Evolutionary conservation across 2,797 vertebrate species (phyloP).

Genomic region (Gouania willdenowi): DNA sequence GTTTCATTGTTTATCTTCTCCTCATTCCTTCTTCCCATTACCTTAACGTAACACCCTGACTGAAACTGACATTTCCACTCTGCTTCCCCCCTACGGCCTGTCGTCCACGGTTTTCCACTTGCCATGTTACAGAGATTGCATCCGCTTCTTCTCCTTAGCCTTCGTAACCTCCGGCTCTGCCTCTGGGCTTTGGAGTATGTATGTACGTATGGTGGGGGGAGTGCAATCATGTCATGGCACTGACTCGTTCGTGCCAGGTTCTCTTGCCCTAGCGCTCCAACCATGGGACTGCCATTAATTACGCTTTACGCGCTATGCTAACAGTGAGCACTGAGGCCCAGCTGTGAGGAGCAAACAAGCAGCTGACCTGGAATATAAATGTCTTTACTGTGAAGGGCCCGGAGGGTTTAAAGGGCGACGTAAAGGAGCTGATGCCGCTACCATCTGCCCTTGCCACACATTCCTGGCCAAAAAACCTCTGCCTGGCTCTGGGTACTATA

Average conservation of each 20-base stretch:
- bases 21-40: conserved; percentile 3
- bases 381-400: conserved; percentile 31
- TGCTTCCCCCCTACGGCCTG: conserved; percentile 6
- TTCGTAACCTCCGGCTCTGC: conserved; percentile 11
- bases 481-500: not conserved
- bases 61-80: conserved; percentile 20
- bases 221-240: conserved; percentile 19
- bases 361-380: conserved; percentile 70
- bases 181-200: conserved; percentile 20
- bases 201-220: conserved; percentile 20
- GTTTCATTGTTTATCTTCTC: not conserved
- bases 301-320: conserved; percentile 32
- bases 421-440: conserved; percentile 15
- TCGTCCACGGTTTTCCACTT: conserved; percentile 11
- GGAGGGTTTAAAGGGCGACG: conserved; percentile 30
- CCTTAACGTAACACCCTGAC: conserved; percentile 9
- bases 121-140: conserved; percentile 13
- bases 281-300: conserved; percentile 39
- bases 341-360: conserved; percentile 52
- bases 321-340: conserved; percentile 37
- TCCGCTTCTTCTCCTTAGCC: conserved; percentile 13
- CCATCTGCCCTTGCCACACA: conserved; percentile 9
- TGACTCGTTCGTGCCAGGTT: conserved; percentile 32
- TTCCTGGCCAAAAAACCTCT: conserved; percentile 3
- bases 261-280: conserved; percentile 28